Conservation (phyloP, 2,113 vertebrate species). For the Azemiops feae region DNA sequence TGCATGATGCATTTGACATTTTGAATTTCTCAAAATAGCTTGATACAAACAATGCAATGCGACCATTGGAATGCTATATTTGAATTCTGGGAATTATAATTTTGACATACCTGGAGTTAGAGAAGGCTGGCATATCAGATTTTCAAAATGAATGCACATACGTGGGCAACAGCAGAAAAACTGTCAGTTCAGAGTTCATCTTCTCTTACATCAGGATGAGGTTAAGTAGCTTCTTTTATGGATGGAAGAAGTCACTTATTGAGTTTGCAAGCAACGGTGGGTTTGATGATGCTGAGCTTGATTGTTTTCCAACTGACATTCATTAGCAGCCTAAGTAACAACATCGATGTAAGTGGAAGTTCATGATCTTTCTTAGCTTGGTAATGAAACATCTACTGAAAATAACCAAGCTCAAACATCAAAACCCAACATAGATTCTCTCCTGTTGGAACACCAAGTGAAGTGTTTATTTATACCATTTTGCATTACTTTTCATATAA, state of each 20-base stretch:
- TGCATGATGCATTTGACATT: neutral
- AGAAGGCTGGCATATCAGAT: neutral
- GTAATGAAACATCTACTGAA: neutral
- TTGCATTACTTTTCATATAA: neutral
- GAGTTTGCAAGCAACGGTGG: neutral
- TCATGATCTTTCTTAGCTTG: neutral
- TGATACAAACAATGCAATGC: neutral
- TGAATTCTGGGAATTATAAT: neutral
- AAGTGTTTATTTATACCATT: slow-evolving; percentile 15
- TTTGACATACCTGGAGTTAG: too few relatives aligned
- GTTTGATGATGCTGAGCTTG: neutral
- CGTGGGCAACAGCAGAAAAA: neutral
- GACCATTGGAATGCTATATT: neutral
- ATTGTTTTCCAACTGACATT: neutral
- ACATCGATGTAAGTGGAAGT: neutral
- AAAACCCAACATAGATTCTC: neutral
- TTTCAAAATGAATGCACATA: neutral
- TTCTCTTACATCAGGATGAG: neutral
- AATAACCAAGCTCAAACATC: neutral
- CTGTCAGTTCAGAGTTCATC: neutral
- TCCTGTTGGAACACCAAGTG: neutral
- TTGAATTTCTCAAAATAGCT: neutral
- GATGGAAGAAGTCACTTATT: neutral
- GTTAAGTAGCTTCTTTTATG: slow-evolving; percentile 7
- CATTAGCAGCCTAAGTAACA: neutral